Evolutionary conservation across 2,888 invertebrate species (phyloP).

Genomic region (Baronia brevicornis): DNA sequence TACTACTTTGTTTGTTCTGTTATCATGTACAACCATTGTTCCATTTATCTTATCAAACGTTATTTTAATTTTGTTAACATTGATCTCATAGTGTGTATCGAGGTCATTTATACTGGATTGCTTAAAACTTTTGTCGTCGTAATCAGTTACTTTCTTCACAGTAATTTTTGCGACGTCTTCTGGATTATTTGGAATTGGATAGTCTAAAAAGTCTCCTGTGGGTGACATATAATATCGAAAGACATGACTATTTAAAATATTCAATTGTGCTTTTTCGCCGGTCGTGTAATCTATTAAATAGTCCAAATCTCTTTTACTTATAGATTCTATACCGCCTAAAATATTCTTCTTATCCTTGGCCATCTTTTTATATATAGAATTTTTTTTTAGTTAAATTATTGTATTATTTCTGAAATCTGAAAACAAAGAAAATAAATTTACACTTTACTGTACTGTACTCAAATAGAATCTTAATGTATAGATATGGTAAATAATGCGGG

Average conservation of each 20-base stretch:
- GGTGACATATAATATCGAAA: constrained; percentile 60
- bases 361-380: no score
- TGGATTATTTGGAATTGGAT: constrained; percentile 47
- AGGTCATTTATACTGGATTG: constrained; percentile 36
- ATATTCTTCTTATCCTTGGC: neutral
- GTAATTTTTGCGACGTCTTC: constrained; percentile 50
- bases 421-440: no score
- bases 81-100: constrained; percentile 33
- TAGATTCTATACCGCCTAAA: constrained; percentile 33
- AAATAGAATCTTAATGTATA: no score
- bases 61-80: constrained; percentile 46
- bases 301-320: constrained; percentile 39
- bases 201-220: constrained; percentile 45
- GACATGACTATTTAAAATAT: constrained; percentile 54
- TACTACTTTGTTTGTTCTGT: constrained; percentile 42
- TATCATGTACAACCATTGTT: constrained; percentile 45
- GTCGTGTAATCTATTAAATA: constrained; percentile 42
- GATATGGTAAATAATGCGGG: no score
- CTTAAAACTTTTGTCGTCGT: constrained; percentile 40
- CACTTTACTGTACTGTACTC: no score
- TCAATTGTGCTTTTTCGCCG: constrained; percentile 43
- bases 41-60: constrained; percentile 44
- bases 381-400: no score
- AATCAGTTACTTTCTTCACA: constrained; percentile 40
- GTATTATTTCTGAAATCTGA: no score